Evolutionary conservation across 2,113 vertebrate species (phyloP).

Genomic region (Python bivittatus): DNA sequence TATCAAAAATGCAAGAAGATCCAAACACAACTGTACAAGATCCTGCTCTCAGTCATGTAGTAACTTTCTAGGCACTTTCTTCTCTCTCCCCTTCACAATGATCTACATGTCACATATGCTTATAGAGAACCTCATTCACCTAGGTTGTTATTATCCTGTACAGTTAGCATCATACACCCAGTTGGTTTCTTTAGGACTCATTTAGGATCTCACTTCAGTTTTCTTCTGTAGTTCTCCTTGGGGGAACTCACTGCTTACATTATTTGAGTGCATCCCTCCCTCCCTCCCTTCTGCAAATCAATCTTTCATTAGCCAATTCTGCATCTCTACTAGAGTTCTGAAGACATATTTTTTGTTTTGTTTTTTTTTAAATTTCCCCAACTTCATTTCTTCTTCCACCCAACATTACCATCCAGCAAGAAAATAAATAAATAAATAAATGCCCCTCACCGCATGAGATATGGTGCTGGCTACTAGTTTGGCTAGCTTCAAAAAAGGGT

Average conservation of each 20-base stretch:
- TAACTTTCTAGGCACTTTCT: not conserved
- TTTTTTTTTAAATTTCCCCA: not conserved
- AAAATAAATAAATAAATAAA: not conserved
- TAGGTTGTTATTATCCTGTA: not conserved
- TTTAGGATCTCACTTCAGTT: not conserved
- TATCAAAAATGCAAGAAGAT: not conserved
- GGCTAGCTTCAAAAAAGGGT: not conserved
- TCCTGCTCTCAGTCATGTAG: not conserved
- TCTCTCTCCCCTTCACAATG: not conserved
- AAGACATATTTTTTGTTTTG: not conserved
- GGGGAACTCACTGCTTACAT: not conserved
- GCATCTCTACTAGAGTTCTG: not conserved
- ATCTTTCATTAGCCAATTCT: not conserved
- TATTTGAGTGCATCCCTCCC: no score
- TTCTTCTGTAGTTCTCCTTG: not conserved
- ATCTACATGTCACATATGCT: not conserved
- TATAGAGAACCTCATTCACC: not conserved
- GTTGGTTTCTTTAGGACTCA: not conserved
- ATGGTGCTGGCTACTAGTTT: not conserved
- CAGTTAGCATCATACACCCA: not conserved
- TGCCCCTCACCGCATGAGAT: not conserved
- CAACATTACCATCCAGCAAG: not conserved
- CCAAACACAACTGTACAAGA: no score
- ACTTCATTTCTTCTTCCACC: not conserved
- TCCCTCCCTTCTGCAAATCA: no score